These are phyloP conservation scores for Cabera pusaria DNA, from an alignment of 2,888 invertebrate species.

Conservation along the genomic window DNA sequence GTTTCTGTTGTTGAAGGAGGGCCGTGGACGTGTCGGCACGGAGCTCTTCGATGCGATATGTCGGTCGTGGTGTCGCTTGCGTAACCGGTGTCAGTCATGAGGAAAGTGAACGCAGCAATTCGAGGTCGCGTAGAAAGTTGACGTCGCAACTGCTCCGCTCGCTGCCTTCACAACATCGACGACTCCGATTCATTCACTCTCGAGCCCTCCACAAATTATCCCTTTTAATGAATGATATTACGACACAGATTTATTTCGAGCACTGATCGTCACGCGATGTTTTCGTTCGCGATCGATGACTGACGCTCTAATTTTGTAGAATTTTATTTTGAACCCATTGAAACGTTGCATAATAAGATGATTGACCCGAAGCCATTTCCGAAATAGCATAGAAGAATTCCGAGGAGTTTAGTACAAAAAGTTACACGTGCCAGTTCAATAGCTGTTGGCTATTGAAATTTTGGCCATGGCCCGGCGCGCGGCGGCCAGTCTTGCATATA, in stretches of 20 bases:
- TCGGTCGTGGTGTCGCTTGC: slow-evolving; percentile 73
- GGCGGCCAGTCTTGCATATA: slow-evolving; percentile 65
- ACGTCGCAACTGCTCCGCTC: slow-evolving; percentile 53
- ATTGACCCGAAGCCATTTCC: slow-evolving; percentile 65
- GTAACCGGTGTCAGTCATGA: slow-evolving; percentile 78
- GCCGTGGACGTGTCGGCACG: slow-evolving; percentile 30
- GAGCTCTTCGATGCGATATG: slow-evolving; percentile 59
- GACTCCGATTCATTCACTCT: slow-evolving; percentile 43
- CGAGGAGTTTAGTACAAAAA: slow-evolving; percentile 77
- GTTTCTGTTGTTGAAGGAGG: slow-evolving; percentile 41
- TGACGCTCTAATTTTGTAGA: slow-evolving; percentile 44
- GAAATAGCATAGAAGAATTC: slow-evolving; percentile 65
- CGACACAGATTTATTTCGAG: slow-evolving; percentile 31
- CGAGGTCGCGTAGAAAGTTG: slow-evolving; percentile 82
- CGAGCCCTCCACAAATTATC: slow-evolving; percentile 22
- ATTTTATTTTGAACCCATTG: slow-evolving; percentile 47
- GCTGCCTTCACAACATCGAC: slow-evolving; percentile 38
- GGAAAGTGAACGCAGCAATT: slow-evolving; percentile 82
- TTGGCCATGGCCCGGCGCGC: slow-evolving; percentile 65
- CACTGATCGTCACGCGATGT: slow-evolving; percentile 46
- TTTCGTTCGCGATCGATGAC: slow-evolving; percentile 41
- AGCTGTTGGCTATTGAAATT: slow-evolving; percentile 78
- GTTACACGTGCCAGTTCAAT: slow-evolving; percentile 78
- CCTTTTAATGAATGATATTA: slow-evolving; percentile 33
- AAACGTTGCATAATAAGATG: slow-evolving; percentile 77